These are phyloP conservation scores for Ifrita kowaldi DNA, from an alignment of 2,113 vertebrate genomes.

Conservation along the genomic window DNA sequence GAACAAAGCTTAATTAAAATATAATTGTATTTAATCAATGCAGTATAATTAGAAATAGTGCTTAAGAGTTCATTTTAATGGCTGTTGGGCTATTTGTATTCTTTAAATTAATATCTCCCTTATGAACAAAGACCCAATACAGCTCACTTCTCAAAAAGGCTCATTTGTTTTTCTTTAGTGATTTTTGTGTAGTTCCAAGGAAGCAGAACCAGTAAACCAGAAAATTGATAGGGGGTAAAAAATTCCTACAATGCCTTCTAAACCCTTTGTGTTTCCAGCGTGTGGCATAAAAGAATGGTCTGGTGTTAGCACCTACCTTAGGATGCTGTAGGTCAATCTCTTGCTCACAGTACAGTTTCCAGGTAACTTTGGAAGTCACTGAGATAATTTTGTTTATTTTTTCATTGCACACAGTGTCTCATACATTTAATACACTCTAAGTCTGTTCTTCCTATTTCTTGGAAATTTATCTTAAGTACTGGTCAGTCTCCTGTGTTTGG, in stretches of 20 bases:
- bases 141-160: conserved; percentile 7
- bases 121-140: conserved; percentile 5
- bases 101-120: conserved; percentile 49
- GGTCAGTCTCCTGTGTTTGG: not conserved
- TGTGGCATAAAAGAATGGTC: not conserved
- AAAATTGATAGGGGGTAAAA: not conserved
- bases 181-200: not conserved
- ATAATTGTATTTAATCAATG: conserved; percentile 34
- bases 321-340: not conserved
- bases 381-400: not conserved
- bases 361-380: not conserved
- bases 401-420: not conserved
- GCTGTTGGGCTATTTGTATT: conserved; percentile 17
- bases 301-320: not conserved
- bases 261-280: not conserved
- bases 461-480: not conserved
- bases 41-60: conserved; percentile 35
- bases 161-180: not conserved
- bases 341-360: not conserved
- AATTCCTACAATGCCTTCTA: not conserved
- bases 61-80: conserved; percentile 2
- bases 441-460: not conserved
- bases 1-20: conserved; percentile 40
- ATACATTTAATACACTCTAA: not conserved
- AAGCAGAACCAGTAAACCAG: not conserved